Percentiles rank a stretch among this genome's conserved stretches.
These are phyloP conservation scores for Hippopotamyrus pictus DNA, from an alignment of 2,797 vertebrate genomes.

Conservation along the genomic window DNA sequence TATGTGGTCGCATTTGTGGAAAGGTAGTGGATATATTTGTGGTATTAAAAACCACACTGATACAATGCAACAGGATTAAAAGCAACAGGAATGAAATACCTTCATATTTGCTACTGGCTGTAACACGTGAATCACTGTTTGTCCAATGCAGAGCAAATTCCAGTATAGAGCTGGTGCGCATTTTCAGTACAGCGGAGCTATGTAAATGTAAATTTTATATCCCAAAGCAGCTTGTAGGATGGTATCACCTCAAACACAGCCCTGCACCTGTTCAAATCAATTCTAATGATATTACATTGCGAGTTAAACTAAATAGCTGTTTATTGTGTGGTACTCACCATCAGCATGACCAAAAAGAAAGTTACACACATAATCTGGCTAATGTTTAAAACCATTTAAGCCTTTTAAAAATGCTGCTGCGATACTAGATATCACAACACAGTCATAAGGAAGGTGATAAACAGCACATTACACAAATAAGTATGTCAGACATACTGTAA, in stretches of 20 bases:
- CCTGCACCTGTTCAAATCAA: not conserved
- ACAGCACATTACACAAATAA: not conserved
- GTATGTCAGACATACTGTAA: not conserved
- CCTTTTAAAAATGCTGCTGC: not conserved
- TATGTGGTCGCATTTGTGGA: conserved; percentile 9
- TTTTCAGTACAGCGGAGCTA: not conserved
- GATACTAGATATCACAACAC: not conserved
- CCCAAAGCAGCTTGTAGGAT: not conserved
- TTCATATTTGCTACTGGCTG: not conserved
- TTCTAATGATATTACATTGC: not conserved
- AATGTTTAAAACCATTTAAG: not conserved
- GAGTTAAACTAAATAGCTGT: not conserved
- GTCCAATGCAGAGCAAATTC: not conserved
- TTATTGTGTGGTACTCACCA: not conserved
- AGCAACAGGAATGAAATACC: not conserved
- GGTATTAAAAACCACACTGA: not conserved
- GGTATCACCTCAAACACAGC: not conserved
- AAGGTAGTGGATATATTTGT: not conserved
- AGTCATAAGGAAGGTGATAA: not conserved
- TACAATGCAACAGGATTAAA: not conserved
- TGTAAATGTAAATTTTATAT: not conserved
- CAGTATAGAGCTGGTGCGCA: not conserved
- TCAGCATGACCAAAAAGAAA: not conserved
- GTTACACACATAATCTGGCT: not conserved
- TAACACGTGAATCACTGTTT: not conserved